phyloP scores from a whole-genome alignment of 2,113 vertebrate species.

The Patagioenas fasciata region DNA sequence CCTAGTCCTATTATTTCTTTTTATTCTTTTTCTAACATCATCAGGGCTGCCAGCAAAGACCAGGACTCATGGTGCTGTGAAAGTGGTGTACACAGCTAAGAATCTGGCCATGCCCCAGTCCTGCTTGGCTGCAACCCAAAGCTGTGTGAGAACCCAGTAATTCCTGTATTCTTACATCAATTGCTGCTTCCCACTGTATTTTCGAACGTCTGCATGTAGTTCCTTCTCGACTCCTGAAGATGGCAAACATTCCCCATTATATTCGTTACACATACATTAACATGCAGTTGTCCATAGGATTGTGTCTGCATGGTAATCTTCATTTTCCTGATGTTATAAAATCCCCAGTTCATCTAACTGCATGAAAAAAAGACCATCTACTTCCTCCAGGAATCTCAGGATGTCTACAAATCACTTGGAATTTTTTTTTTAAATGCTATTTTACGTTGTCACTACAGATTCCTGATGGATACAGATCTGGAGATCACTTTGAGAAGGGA shows the following conservation, averaged over 20 bases:
- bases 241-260: neutral
- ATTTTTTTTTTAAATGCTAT: neutral
- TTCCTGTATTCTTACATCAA: neutral
- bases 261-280: neutral
- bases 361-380: neutral
- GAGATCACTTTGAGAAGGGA: neutral
- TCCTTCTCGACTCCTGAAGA: constrained; percentile 3
- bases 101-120: neutral
- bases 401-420: neutral
- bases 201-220: neutral
- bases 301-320: neutral
- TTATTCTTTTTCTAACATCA: neutral
- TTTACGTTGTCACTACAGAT: neutral
- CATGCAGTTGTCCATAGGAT: neutral
- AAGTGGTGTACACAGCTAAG: neutral
- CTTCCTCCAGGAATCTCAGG: neutral
- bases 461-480: neutral
- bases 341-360: neutral
- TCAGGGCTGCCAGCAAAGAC: neutral
- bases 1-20: neutral
- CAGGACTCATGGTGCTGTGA: neutral
- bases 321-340: neutral
- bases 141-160: neutral
- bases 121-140: neutral
- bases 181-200: neutral